Evolutionary conservation across 2,888 invertebrate genomes (phyloP), one percentile per base, ranked within the genome.

Genomic region (Cybosia mesomella): DNA sequence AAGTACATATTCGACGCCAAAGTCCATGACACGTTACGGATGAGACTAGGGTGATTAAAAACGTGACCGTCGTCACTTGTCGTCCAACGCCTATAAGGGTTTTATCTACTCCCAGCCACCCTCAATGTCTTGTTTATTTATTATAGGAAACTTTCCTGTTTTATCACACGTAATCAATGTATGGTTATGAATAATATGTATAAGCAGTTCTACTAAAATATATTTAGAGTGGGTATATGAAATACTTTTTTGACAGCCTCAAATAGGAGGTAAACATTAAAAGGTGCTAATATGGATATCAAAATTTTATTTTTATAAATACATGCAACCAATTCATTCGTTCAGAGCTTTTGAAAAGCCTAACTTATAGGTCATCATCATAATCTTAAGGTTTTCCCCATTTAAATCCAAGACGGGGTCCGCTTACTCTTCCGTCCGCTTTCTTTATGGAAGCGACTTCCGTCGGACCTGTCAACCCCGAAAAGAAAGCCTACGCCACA

Each of bases 11-110:
- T 66, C 39, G 70, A 58, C 55, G 82, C 81, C 79, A 85, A 87
- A 83, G 83, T 86, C 85, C 82, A 87, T 88, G 90, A 91, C 91
- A 87, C 89, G 90, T 91, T 89, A 92, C 91, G 89, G 91, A 92
- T 90, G 91, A 92, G 88, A 79, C 87, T 81, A 80, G 87, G 88
- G 92, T 95, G 94, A 95, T 95, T 95, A 95, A 94, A 95, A 94
- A 93, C 93, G 92, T 92, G 93, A 94, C 94, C 94, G 93, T 94
- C 93, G 92, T 95, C 94, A 94, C 89, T 92, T 93, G 93, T 92
- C 92, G 87, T 81, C 88, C 80, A 74, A 77, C 80, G 82, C 87
- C 88, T 89, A 86, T 89, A 90, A 90, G 89, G 92, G 91, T 92
- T 92, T 93, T 94, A 94, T 94, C 93, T 93, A 89, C 92, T 88